A percentile compares a stretch with the other conserved stretches of the same genome.
Conservation (phyloP, 2,888 invertebrate genomes). For the Drosophila hamatofila region DNA sequence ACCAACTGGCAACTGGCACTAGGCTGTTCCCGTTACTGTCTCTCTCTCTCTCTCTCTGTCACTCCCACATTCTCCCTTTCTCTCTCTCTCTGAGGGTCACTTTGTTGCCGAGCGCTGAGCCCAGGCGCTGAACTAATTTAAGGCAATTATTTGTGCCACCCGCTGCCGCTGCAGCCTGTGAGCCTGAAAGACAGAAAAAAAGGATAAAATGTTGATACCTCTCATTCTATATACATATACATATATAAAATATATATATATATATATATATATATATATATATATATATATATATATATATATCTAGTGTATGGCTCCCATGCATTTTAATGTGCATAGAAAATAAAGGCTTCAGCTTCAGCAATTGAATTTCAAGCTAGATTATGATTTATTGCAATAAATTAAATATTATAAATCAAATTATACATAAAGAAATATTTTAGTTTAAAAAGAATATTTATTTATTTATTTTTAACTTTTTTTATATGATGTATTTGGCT, state of each 20-base stretch:
- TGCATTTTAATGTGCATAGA: background rate
- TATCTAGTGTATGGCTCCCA: no score
- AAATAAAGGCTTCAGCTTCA: background rate
- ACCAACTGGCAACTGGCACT: slow-evolving; percentile 32
- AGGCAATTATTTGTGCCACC: slow-evolving; percentile 78
- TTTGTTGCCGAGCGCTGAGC: slow-evolving; percentile 32
- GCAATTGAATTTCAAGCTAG: background rate
- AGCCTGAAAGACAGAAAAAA: background rate
- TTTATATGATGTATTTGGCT: no score
- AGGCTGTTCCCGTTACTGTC: slow-evolving; percentile 4
- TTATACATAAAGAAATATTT: no score
- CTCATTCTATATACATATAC: background rate
- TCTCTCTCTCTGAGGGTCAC: slow-evolving; percentile 9
- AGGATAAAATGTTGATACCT: background rate
- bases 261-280: background rate
- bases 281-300: background rate
- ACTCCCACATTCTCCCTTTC: background rate
- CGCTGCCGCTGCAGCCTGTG: slow-evolving; percentile 55
- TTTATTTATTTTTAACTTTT: no score
- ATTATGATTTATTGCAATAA: background rate
- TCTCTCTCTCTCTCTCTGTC: no score
- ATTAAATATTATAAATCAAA: background rate
- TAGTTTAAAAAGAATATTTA: background rate
- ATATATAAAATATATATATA: background rate
- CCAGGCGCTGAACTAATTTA: slow-evolving; percentile 67